Evolutionary conservation across 2,888 invertebrate species (phyloP).

Genomic region (Zeuzera pyrina): DNA sequence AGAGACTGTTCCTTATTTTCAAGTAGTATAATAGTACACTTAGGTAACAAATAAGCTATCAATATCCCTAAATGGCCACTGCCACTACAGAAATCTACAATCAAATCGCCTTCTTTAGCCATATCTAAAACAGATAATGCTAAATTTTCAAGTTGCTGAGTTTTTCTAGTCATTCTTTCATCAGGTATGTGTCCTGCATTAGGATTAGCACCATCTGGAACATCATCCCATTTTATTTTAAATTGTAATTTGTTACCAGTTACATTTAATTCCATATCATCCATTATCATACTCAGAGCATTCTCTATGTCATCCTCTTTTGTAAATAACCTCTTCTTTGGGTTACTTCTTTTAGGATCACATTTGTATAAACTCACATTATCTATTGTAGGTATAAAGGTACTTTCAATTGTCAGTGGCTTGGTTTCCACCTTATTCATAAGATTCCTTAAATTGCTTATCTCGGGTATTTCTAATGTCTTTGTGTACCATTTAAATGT

Average conservation of each 20-base stretch:
- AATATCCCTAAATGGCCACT: constrained; percentile 94
- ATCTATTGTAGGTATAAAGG: constrained; percentile 59
- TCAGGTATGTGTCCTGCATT: constrained; percentile 85
- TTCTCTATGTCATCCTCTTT: constrained; percentile 82
- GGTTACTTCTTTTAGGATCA: constrained; percentile 83
- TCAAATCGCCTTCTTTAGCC: constrained; percentile 77
- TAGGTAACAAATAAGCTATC: constrained; percentile 84
- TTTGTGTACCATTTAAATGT: constrained; percentile 76
- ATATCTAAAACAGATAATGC: constrained; percentile 82
- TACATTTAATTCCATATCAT: constrained; percentile 53
- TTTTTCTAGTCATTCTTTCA: constrained; percentile 82
- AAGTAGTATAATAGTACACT: constrained; percentile 84
- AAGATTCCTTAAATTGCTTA: constrained; percentile 21
- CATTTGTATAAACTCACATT: constrained; percentile 83
- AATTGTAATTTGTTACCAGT: constrained; percentile 29
- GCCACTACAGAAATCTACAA: constrained; percentile 96
- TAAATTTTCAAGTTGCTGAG: constrained; percentile 90
- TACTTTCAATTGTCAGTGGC: constrained; percentile 19
- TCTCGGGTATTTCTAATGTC: constrained; percentile 27
- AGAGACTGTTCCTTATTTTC: constrained; percentile 95
- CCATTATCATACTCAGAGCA: constrained; percentile 57
- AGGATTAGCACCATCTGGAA: constrained; percentile 85
- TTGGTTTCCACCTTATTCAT: constrained; percentile 17
- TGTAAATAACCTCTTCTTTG: constrained; percentile 81
- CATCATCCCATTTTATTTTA: constrained; percentile 76